Evolutionary conservation across 1,140 invertebrate genomes (phyloP), one percentile per base, ranked within the genome.

Genomic region (Cyclargus thomasi): DNA sequence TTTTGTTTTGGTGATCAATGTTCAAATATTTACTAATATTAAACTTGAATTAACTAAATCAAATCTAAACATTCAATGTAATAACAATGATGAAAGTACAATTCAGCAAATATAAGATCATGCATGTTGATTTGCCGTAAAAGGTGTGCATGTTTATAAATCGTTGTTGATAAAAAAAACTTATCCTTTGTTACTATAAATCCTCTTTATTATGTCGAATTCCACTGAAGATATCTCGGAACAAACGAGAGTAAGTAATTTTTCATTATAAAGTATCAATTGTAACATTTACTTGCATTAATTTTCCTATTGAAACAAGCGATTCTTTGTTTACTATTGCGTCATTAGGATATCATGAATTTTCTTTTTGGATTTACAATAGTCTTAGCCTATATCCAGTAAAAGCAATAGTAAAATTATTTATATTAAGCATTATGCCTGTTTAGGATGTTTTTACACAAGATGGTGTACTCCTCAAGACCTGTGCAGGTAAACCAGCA

Each of bases 391-490:
- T 29, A 7, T 29, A 29, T 29, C 8, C 8, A 2, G 29, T 29
- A 29, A 7, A 29, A 3, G 1, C 14, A 47, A 3, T 16, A 14
- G 39, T 11, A 47, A 47, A 14, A 14, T 47, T 16, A 47, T 11
- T 47, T 47, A 29, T 29, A 6, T 47, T 2, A 47, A 8, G 14
- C 14, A n/a, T 55, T 3, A 20, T 59, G 10, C 2, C 36, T 64
- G 35, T 65, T 47, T 72, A 92, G 91, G 91, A 93, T 63, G 75
- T 93, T 6, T 94, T 92, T 76, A 92, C 91, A 7, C 93, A 94
- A 79, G 93, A 94, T 88, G 93, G 93, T 10, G 92, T 94, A 16
- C 79, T 94, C 1, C 82, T 94, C 67, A 93, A 92, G 69, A 86
- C 91, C 18, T 92, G 92, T 36, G 88, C 90, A 47, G 91, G 92